Evolutionary conservation across 2,888 invertebrate species (phyloP).

Genomic region (Mimachlamys varia): DNA sequence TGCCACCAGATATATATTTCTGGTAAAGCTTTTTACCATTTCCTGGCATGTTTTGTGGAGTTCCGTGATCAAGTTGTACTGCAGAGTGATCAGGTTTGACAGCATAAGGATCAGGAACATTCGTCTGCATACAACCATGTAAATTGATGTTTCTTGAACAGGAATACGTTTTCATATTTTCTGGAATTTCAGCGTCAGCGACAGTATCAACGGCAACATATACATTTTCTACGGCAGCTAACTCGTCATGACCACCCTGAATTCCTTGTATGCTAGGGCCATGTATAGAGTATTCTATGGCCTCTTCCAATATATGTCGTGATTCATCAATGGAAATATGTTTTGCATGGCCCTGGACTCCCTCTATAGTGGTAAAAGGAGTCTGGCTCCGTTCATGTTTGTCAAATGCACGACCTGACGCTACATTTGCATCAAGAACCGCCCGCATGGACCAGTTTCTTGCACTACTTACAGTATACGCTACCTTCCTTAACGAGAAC

Average conservation of each 20-base stretch:
- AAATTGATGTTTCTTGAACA: slow-evolving; percentile 47
- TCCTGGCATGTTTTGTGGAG: slow-evolving; percentile 53
- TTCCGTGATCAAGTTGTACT: slow-evolving; percentile 45
- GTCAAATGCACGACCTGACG: not conserved
- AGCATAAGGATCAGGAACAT: slow-evolving; percentile 48
- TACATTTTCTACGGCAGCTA: slow-evolving; percentile 35
- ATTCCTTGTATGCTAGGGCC: slow-evolving; percentile 48
- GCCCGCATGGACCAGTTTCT: not conserved
- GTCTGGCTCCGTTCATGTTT: not conserved
- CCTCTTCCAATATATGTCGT: slow-evolving; percentile 25
- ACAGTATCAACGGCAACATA: not conserved
- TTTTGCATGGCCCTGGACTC: not conserved
- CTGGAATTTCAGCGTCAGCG: slow-evolving; percentile 5
- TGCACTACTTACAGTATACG: not conserved
- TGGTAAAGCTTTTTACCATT: slow-evolving; percentile 48
- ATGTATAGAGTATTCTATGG: slow-evolving; percentile 49
- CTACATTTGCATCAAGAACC: not conserved
- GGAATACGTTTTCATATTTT: slow-evolving; percentile 39
- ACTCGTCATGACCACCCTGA: slow-evolving; percentile 49
- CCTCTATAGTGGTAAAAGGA: not conserved
- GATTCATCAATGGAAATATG: not conserved
- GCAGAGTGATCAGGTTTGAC: slow-evolving; percentile 20
- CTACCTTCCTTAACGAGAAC: slow-evolving; percentile 19
- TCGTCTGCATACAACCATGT: slow-evolving; percentile 51
- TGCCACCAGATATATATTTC: slow-evolving; percentile 51